Conservation (phyloP, 2,888 invertebrate species). For the Thalpophila matura region DNA sequence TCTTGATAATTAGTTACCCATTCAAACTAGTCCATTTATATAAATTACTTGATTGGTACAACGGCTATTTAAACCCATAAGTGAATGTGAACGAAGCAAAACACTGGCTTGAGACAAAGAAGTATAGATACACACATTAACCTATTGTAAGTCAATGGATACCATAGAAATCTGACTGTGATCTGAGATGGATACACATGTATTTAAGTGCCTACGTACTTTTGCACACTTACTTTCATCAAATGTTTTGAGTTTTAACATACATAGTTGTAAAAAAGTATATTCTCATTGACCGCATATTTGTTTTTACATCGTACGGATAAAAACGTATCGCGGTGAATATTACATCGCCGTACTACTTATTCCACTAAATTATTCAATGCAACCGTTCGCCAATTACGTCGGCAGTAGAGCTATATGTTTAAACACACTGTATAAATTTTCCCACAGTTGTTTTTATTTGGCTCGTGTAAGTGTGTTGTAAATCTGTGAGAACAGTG, state of each 20-base stretch:
- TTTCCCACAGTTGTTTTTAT: slow-evolving; percentile 83
- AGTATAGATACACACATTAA: too few species aligned
- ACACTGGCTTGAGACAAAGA: slow-evolving; percentile 31
- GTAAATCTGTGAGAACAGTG: slow-evolving; percentile 80
- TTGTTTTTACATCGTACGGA: slow-evolving; percentile 27
- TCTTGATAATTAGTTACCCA: slow-evolving; percentile 17
- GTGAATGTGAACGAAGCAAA: slow-evolving; percentile 23
- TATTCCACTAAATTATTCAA: slow-evolving; percentile 60
- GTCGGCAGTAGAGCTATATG: slow-evolving; percentile 66
- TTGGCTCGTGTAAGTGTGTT: slow-evolving; percentile 68
- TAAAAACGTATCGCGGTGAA: slow-evolving; percentile 45
- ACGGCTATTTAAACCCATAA: slow-evolving; percentile 18
- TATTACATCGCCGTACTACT: slow-evolving; percentile 47
- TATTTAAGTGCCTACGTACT: too few species aligned
- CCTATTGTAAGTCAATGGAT: too few species aligned
- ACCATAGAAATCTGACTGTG: too few species aligned
- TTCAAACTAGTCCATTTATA: slow-evolving; percentile 31
- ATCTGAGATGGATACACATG: too few species aligned
- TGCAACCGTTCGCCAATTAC: slow-evolving; percentile 64
- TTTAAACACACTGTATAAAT: slow-evolving; percentile 67
- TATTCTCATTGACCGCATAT: slow-evolving; percentile 18
- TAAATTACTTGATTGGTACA: slow-evolving; percentile 34
- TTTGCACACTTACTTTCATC: too few species aligned
- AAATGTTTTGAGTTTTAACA: too few species aligned
- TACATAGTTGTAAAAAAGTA: slow-evolving; percentile 7